Evolutionary conservation across 2,797 vertebrate genomes (phyloP).

Genomic region (Mus spretus): DNA sequence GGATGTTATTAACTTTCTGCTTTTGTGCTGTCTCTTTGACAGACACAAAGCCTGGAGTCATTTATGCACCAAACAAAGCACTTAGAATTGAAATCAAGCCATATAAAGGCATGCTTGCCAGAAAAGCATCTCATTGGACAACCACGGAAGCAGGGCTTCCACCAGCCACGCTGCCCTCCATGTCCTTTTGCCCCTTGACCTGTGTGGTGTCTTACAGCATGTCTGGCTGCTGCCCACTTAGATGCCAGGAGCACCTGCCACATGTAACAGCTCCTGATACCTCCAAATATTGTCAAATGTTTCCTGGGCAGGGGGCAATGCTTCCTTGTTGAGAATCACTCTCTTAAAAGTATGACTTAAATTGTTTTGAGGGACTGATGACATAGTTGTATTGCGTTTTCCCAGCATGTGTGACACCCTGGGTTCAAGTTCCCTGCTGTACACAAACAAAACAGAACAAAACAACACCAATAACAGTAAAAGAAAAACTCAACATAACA

Average conservation of each 20-base stretch:
- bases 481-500: too few species aligned
- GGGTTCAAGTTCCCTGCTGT: not conserved
- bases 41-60: constrained; percentile 67
- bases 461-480: not conserved
- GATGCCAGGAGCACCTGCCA: not conserved
- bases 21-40: constrained; percentile 46
- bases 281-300: not conserved
- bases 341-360: constrained; percentile 13
- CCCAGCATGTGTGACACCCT: not conserved
- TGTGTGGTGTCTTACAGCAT: not conserved
- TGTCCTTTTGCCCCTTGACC: not conserved
- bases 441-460: not conserved
- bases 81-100: constrained; percentile 62
- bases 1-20: not conserved
- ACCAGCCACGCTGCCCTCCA: not conserved
- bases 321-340: not conserved
- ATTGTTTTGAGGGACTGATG: not conserved
- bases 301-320: not conserved
- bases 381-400: not conserved
- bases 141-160: not conserved
- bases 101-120: constrained; percentile 67
- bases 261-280: not conserved
- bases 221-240: not conserved
- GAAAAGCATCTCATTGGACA: constrained; percentile 31
- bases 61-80: constrained; percentile 50